A percentile compares a stretch with the other conserved stretches of the same genome.
phyloP scores from a whole-genome alignment of 2,888 invertebrate species.

The Operophtera brumata region DNA sequence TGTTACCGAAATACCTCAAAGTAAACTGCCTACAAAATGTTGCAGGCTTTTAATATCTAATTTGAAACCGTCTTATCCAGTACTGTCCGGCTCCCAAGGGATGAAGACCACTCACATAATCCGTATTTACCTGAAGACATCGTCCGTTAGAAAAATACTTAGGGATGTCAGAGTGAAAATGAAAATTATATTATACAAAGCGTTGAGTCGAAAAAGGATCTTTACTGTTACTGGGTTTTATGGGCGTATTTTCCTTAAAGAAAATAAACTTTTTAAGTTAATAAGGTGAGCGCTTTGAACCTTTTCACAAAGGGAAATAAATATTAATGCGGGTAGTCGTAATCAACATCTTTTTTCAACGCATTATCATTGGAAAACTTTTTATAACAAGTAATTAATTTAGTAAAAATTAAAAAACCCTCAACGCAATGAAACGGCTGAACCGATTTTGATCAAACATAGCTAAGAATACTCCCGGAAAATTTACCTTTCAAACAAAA shows the following conservation, averaged over 20 bases:
- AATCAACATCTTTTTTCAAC: too few relatives aligned
- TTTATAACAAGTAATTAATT: too few relatives aligned
- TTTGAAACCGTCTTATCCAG: conserved; percentile 5
- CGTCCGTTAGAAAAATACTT: neutral
- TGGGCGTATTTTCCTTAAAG: neutral
- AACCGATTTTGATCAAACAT: too few relatives aligned
- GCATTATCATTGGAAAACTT: too few relatives aligned
- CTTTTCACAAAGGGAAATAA: neutral
- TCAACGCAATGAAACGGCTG: too few relatives aligned
- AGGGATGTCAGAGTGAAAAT: conserved; percentile 12
- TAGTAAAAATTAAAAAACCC: too few relatives aligned
- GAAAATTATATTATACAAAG: conserved; percentile 14
- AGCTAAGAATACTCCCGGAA: too few relatives aligned
- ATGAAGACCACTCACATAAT: conserved; percentile 10
- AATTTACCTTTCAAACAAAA: too few relatives aligned
- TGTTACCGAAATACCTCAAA: too few relatives aligned
- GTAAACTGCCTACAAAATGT: too few relatives aligned
- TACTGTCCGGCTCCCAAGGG: conserved; percentile 1
- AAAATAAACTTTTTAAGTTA: neutral
- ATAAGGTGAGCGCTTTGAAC: neutral
- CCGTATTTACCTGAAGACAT: conserved; percentile 16
- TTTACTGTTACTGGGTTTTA: conserved; percentile 1
- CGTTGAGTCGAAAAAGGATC: neutral
- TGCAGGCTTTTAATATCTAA: conserved; percentile 8
- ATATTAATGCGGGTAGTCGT: too few relatives aligned